phyloP scores from a whole-genome alignment of 2,888 invertebrate species.

The Pterostichus niger region DNA sequence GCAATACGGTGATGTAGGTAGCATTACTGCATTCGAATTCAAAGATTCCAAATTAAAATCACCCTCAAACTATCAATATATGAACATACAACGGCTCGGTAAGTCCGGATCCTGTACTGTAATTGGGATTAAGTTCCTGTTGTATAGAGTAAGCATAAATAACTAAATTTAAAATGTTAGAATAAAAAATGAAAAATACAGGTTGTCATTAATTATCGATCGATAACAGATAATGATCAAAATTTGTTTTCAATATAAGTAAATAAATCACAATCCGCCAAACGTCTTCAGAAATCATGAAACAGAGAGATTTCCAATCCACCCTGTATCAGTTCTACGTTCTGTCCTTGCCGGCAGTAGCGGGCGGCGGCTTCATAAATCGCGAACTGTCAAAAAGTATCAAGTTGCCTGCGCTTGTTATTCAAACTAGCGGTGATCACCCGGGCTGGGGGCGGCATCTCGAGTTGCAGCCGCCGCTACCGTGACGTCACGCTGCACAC shows the following conservation, averaged over 20 bases:
- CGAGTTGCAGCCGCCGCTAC: constrained; percentile 17
- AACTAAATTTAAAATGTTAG: too few relatives aligned
- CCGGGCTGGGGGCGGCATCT: neutral
- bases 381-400: constrained; percentile 66
- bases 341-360: neutral
- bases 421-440: constrained; percentile 64
- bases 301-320: neutral
- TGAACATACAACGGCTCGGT: too few relatives aligned
- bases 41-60: too few relatives aligned
- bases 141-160: too few relatives aligned
- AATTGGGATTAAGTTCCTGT: too few relatives aligned
- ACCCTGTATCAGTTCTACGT: neutral
- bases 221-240: neutral
- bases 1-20: too few relatives aligned
- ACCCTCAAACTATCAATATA: too few relatives aligned
- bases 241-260: neutral
- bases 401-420: constrained; percentile 62
- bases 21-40: too few relatives aligned
- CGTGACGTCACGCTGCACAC: constrained; percentile 44
- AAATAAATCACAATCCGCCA: neutral
- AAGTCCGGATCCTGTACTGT: too few relatives aligned
- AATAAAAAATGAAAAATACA: neutral
- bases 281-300: too few relatives aligned
- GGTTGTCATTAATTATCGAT: neutral
- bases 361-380: constrained; percentile 49